Base-by-base conservation (phyloP, 2,888 invertebrate genomes). In the Cetonia aurata region DNA sequence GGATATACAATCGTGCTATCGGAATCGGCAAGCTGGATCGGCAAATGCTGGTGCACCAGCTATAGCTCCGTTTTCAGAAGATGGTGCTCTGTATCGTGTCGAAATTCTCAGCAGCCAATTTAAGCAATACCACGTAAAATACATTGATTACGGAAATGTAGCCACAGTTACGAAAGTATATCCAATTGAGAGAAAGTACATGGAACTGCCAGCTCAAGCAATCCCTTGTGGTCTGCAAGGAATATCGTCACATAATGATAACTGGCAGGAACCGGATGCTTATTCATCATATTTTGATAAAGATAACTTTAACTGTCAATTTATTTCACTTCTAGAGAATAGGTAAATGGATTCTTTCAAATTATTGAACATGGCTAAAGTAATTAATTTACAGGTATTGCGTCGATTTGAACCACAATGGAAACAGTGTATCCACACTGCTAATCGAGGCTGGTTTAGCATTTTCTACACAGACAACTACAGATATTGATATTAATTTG, bases 141-240 rank as follows among this genome's bases (percentile, higher is more conserved):
- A 92, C 79, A 87, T 94, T 0, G 94, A 94, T 82, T 93, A 92
- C 77, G 94, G 94, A 2, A 93, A 93, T 78, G 88, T 88, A 69
- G 89, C 90, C 48, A 84, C 88, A 0, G 90, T 93, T 0, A 87
- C 88, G 55, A 90, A 92, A 76, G 88, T 93, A 25, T 94, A 91
- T 89, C 89, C 89, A 62, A 85, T 93, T 71, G 92, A 93, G 76
- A 87, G 86, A 56, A 88, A 89, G 71, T 88, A 92, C 72, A 86
- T 91, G 82, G 86, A 86, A 3, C 81, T 92, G 17, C 92, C 94
- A 0, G 89, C 88, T 65, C 91, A 93, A 87, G 92, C 93, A 0
- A 84, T 93, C 0, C 87, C 88, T 62, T 94, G 94, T 79, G 86
- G 89, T 0, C 83, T 95, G 62, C 84, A 86, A 42, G 89, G 89